Evolutionary conservation across 2,888 invertebrate species (phyloP), one percentile per base, ranked within the genome.

Genomic region (Amphipoea oculea): DNA sequence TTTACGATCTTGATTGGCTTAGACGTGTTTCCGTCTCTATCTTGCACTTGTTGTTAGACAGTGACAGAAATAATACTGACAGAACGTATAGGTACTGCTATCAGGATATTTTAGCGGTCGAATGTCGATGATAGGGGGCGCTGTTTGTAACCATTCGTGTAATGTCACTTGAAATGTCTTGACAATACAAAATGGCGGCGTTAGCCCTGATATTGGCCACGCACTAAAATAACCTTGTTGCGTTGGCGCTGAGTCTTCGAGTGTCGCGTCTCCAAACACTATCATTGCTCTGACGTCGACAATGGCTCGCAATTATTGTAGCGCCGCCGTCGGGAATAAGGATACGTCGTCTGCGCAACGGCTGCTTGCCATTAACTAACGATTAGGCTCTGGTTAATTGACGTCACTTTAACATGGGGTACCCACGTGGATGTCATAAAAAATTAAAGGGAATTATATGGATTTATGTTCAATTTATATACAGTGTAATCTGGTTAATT

Each of bases 311-410:
- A 93, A 92, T 94, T 92, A 92, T 90, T 87, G 85, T 92, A 93
- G 94, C 94, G 94, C 93, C 84, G 70, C 48, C 92, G 92, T 92
- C 72, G 86, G 45, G 89, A 93, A 94, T 93, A 92, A 94, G 94
- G 94, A 94, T 94, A 93, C 93, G 93, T 89, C 93, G 93, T 92
- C 88, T 89, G 88, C 76, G 69, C 81, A 88, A 75, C 76, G 84
- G 75, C 81, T 73, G 81, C 68, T 82, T 83, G 72, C 78, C 83
- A 88, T 89, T 89, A 89, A 89, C 89, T 79, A 87, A 84, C 89
- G 81, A 91, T 91, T 91, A 91, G 82, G 81, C 67, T 85, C 74
- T 89, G 78, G 86, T 84, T 91, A 91, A 91, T 88, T 82, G 87
- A 85, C 71, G 67, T 78, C 70, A 69, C 70, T 77, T 57, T 60